Evolutionary conservation across 2,113 vertebrate genomes (phyloP).

Genomic region (Uria aalge): DNA sequence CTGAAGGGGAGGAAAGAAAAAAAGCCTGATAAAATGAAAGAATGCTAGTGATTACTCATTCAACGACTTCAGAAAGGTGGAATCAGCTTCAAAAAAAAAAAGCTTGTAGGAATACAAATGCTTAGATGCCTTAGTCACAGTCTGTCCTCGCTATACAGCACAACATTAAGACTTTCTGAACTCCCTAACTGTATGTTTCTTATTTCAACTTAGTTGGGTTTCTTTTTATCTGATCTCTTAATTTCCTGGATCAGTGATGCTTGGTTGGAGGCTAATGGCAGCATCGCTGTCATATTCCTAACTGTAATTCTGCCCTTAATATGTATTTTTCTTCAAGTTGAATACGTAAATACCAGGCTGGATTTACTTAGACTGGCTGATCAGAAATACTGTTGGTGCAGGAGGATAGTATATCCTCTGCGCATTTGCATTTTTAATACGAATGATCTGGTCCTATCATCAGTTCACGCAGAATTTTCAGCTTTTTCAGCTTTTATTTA

Average conservation of each 20-base stretch:
- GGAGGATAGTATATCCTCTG: neutral
- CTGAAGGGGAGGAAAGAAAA: neutral
- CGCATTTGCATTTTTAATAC: neutral
- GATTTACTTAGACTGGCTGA: neutral
- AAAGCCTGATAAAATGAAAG: neutral
- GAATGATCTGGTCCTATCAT: neutral
- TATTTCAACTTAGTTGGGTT: neutral
- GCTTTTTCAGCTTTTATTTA: neutral
- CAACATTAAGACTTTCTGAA: neutral
- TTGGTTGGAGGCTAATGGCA: neutral
- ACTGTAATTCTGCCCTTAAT: neutral
- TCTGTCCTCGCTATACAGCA: neutral
- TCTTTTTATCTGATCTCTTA: neutral
- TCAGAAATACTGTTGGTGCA: neutral
- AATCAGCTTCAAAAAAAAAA: neutral
- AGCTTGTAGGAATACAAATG: neutral
- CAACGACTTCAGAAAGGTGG: neutral
- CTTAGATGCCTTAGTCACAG: neutral
- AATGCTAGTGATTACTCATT: neutral
- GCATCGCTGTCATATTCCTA: neutral
- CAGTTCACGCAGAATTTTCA: neutral
- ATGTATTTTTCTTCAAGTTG: neutral
- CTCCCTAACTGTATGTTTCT: neutral
- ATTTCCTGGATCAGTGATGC: neutral
- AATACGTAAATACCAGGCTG: neutral